Evolutionary conservation across 2,113 vertebrate genomes (phyloP).

Genomic region (Pampusana beccarii): DNA sequence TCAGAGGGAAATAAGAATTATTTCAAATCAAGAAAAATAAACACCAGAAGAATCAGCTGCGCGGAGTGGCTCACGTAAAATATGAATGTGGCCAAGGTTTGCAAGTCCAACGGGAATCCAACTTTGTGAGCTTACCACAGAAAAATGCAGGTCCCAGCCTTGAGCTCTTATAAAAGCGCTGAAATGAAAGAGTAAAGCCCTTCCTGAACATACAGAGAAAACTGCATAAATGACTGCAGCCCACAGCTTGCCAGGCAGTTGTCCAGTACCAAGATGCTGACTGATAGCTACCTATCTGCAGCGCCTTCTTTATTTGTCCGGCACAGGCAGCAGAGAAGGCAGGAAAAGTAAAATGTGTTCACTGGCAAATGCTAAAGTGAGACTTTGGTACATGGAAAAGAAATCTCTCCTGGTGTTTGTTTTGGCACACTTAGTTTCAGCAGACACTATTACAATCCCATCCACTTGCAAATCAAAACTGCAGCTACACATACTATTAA

Average conservation of each 20-base stretch:
- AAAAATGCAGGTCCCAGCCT: slow-evolving; percentile 62
- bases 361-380: slow-evolving; percentile 27
- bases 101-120: slow-evolving; percentile 34
- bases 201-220: slow-evolving; percentile 20
- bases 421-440: slow-evolving; percentile 47
- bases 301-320: not conserved
- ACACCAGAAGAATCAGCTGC: slow-evolving; percentile 42
- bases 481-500: slow-evolving; percentile 14
- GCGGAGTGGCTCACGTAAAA: slow-evolving; percentile 50
- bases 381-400: not conserved
- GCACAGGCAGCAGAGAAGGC: not conserved
- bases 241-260: not conserved
- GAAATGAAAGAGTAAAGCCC: slow-evolving; percentile 44
- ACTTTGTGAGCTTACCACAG: slow-evolving; percentile 52
- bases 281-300: not conserved
- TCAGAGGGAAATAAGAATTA: slow-evolving; percentile 61
- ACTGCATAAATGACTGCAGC: slow-evolving; percentile 14
- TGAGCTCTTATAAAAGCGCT: slow-evolving; percentile 48
- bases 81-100: slow-evolving; percentile 59
- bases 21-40: slow-evolving; percentile 67
- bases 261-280: not conserved
- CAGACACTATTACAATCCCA: slow-evolving; percentile 16
- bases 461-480: slow-evolving; percentile 6
- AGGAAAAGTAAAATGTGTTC: not conserved
- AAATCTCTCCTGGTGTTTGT: slow-evolving; percentile 35